phyloP scores from a whole-genome alignment of 2,888 invertebrate species.

The Epinotia demarniana region DNA sequence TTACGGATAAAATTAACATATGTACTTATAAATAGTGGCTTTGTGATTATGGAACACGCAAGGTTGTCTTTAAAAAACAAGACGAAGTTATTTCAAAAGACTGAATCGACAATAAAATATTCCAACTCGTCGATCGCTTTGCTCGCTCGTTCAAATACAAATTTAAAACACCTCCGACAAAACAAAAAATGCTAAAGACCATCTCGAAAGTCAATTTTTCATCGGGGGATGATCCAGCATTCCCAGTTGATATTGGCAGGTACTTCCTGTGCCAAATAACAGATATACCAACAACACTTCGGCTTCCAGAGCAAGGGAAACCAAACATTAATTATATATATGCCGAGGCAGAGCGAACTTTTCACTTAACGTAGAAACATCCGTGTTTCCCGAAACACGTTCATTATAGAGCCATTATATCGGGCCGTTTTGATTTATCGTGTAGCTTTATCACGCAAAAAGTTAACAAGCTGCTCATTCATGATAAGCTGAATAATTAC shows the following conservation, averaged over 20 bases:
- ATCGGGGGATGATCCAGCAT: not conserved
- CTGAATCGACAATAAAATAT: too few relatives aligned
- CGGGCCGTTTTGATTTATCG: constrained; percentile 39
- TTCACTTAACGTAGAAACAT: constrained; percentile 45
- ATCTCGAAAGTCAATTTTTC: too few relatives aligned
- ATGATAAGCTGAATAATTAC: constrained; percentile 8
- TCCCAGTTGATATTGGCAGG: not conserved
- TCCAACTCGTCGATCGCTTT: too few relatives aligned
- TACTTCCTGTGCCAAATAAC: not conserved
- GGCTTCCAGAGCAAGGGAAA: constrained; percentile 1
- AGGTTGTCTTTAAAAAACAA: too few relatives aligned
- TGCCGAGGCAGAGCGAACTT: constrained; percentile 35
- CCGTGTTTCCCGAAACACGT: constrained; percentile 43
- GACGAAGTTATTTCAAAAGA: too few relatives aligned
- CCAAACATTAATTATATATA: constrained; percentile 38
- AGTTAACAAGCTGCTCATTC: constrained; percentile 24
- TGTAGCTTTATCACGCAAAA: constrained; percentile 15
- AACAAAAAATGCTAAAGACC: too few relatives aligned
- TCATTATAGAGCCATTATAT: constrained; percentile 29
- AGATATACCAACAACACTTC: constrained; percentile 24
- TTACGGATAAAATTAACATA: not conserved
- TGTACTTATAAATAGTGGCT: too few relatives aligned
- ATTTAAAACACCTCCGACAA: too few relatives aligned
- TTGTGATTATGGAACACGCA: too few relatives aligned
- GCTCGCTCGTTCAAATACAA: too few relatives aligned